Conservation (phyloP, 2,113 vertebrate species). For the Pomatorhinus ruficollis region DNA sequence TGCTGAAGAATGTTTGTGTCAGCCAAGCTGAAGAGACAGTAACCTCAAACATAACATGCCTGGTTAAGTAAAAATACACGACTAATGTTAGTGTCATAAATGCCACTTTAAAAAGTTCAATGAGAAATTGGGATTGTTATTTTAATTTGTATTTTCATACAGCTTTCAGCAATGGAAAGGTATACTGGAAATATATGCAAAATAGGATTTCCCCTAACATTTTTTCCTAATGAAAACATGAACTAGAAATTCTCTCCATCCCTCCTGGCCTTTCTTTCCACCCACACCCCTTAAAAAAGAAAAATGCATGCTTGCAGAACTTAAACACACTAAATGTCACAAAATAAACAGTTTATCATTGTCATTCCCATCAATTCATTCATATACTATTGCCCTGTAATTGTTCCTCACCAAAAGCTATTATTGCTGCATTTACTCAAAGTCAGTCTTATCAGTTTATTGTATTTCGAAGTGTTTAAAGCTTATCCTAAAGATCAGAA, state of each 20-base stretch:
- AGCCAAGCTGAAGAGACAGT: background rate
- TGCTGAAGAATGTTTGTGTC: background rate
- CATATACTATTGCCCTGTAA: background rate
- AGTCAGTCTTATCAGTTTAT: background rate
- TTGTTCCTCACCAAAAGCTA: background rate
- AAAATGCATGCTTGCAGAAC: background rate
- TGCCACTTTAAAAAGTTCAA: background rate
- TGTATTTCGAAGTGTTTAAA: conserved; percentile 14
- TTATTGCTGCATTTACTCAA: background rate
- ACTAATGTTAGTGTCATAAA: background rate
- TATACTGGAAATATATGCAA: background rate
- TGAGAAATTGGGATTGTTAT: background rate
- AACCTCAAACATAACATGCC: background rate
- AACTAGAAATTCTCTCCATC: background rate
- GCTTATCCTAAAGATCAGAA: conserved; percentile 27
- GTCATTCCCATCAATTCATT: background rate
- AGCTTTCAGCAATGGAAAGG: background rate
- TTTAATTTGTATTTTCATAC: background rate
- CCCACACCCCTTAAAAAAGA: background rate
- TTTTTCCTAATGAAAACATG: background rate
- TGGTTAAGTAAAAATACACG: background rate
- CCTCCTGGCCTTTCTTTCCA: background rate
- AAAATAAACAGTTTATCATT: background rate
- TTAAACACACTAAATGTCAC: background rate
- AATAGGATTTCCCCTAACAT: background rate